Evolutionary conservation across 1,140 invertebrate species (phyloP), one percentile per base, ranked within the genome.

Genomic region (Bemisia tabaci): DNA sequence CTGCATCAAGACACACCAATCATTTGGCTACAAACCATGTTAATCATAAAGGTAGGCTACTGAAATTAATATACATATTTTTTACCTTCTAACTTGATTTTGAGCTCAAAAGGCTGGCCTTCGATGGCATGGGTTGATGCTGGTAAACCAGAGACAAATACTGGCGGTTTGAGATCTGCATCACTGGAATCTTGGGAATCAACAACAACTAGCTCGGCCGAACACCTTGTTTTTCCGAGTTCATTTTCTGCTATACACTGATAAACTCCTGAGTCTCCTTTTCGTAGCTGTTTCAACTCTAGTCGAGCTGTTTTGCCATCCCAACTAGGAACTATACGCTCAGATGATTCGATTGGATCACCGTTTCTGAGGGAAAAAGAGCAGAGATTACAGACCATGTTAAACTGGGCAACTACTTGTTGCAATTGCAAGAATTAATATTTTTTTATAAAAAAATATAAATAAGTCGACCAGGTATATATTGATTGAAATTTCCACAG

Each of bases 181-280:
- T 70, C 69, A 48, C 59, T 65, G 17, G 69, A 68, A 23, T 70
- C 66, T 26, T 68, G 65, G 17, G 65, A 59, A 17, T 65, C 70
- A 12, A 79, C 66, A 0, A 82, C 77, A 5, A 70, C 69, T 12
- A 88, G 70, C 64, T 79, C 77, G 9, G 82, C 82, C 25, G 78
- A 79, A 60, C 83, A 83, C 24, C 80, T 79, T 21, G 79, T 81
- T 63, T 79, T 83, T 22, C 88, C 88, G 59, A 81, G 79, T 61
- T 81, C 79, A 75, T 90, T 89, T 23, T 82, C 82, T 2, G 87
- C 85, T 63, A 88, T 83, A 73, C 89, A 90, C 1, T 84, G 85
- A 72, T 94, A 94, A 63, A 80, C 72, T 23, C 84, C 85, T 23
- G 80, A 77, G 72, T 87, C 85, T 1, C 74, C 76, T 0, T 71